Percentiles rank a stretch among this genome's conserved stretches.
Evolutionary conservation across 2,113 vertebrate species (phyloP).

Genomic region (Apaloderma vittatum): DNA sequence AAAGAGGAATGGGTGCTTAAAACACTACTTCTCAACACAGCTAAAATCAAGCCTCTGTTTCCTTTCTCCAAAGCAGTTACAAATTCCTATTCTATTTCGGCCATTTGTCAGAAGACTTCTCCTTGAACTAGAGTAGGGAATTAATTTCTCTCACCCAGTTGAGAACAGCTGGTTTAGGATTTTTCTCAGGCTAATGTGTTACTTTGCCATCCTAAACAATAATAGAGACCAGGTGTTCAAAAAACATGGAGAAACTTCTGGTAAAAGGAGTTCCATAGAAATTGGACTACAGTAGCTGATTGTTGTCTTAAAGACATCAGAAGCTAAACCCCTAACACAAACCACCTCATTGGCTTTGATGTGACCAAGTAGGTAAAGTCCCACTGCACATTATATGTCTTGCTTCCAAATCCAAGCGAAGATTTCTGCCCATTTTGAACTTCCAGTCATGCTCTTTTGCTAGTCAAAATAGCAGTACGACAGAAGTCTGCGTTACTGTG

Average conservation of each 20-base stretch:
- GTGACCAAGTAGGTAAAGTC: background rate
- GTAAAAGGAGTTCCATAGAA: background rate
- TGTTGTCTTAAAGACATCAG: background rate
- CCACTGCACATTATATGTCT: background rate
- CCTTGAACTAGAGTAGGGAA: background rate
- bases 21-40: background rate
- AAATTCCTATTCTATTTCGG: background rate
- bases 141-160: fast-evolving
- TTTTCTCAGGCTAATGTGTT: background rate
- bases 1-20: background rate
- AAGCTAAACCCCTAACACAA: background rate
- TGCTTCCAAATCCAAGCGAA: background rate
- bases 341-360: background rate
- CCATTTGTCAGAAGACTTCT: background rate
- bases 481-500: background rate
- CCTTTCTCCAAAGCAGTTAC: background rate
- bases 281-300: background rate
- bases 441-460: background rate
- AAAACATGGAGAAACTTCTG: background rate
- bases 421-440: conserved; percentile 2
- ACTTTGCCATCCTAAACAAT: background rate
- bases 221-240: background rate
- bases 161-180: background rate
- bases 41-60: background rate
- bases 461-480: conserved; percentile 8